Evolutionary conservation across 1,140 invertebrate genomes (phyloP).

Genomic region (Probaryconus sp.): DNA sequence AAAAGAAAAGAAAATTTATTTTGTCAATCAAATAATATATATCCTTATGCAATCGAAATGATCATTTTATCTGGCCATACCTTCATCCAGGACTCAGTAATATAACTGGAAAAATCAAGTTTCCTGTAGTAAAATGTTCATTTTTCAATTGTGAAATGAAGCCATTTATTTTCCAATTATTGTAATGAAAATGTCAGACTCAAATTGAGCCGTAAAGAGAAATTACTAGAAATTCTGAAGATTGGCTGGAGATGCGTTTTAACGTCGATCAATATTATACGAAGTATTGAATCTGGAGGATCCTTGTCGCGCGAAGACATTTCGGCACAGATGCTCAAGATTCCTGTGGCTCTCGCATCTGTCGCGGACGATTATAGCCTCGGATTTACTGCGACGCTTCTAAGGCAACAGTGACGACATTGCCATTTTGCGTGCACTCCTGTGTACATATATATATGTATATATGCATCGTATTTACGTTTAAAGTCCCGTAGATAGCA

Average conservation of each 20-base stretch:
- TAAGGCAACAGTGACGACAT: slow-evolving; percentile 28
- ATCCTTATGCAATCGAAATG: too few relatives aligned
- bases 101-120: too few relatives aligned
- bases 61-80: too few relatives aligned
- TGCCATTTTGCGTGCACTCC: slow-evolving; percentile 54
- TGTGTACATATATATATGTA: slow-evolving; percentile 30
- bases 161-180: too few relatives aligned
- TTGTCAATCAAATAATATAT: too few relatives aligned
- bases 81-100: too few relatives aligned
- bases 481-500: slow-evolving; percentile 70
- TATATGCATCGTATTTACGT: slow-evolving; percentile 39
- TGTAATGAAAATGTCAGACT: too few relatives aligned
- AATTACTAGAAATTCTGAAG: not conserved
- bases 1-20: too few relatives aligned
- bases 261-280: not conserved
- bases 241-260: not conserved
- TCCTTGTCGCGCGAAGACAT: slow-evolving; percentile 17
- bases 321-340: slow-evolving; percentile 42
- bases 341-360: slow-evolving; percentile 50
- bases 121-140: too few relatives aligned
- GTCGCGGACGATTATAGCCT: slow-evolving; percentile 56
- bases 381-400: slow-evolving; percentile 47
- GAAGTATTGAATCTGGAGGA: slow-evolving; percentile 11
- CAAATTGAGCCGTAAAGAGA: too few relatives aligned
- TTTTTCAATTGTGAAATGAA: too few relatives aligned